phyloP scores from a whole-genome alignment of 2,113 vertebrate genomes.

The Anarrhichthys ocellatus region DNA sequence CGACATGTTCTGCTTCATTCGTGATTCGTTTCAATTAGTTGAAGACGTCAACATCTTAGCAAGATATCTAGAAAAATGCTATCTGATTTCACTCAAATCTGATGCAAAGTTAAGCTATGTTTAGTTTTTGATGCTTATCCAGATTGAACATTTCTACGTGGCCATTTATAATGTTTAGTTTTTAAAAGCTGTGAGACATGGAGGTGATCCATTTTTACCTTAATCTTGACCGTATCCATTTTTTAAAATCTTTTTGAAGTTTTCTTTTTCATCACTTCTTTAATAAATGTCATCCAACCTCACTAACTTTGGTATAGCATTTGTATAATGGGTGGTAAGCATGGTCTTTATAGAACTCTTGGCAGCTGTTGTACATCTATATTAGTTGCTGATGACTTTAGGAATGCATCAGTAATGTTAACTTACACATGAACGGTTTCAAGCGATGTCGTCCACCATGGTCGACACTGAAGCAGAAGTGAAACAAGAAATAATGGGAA shows the following conservation, averaged over 20 bases:
- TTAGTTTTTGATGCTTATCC: background rate
- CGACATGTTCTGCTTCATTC: background rate
- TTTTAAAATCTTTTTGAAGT: background rate
- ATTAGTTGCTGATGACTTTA: background rate
- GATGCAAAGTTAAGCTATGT: background rate
- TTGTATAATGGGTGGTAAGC: no score
- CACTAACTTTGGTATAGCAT: no score
- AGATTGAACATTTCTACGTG: background rate
- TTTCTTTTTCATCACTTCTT: background rate
- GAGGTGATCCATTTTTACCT: background rate
- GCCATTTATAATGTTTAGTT: background rate
- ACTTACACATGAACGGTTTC: constrained; percentile 18
- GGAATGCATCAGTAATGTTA: background rate
- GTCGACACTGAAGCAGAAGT: background rate
- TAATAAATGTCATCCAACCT: no score
- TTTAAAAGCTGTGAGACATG: background rate
- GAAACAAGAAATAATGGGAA: background rate
- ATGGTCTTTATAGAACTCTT: no score
- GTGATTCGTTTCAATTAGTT: background rate
- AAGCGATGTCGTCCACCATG: constrained; percentile 3
- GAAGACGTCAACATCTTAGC: background rate
- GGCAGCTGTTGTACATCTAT: no score
- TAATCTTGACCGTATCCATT: background rate
- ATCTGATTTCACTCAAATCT: background rate
- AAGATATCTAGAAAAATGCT: background rate